phyloP scores from a whole-genome alignment of 2,888 invertebrate genomes.

The Choreutis nemorana region DNA sequence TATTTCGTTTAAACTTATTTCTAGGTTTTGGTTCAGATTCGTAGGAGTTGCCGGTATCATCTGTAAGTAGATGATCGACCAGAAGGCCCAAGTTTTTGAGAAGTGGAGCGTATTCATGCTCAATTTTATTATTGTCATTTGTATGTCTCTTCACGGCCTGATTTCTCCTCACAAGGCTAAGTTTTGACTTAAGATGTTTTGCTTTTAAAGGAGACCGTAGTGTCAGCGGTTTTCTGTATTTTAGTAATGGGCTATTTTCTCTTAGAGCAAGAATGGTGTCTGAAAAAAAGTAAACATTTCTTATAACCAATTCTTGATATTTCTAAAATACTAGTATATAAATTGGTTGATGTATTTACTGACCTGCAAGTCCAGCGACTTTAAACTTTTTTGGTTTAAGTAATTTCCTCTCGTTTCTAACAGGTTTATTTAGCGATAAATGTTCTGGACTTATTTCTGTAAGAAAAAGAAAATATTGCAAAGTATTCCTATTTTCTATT shows the following conservation, averaged over 20 bases:
- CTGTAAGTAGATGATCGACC: conserved; percentile 44
- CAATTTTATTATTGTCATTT: conserved; percentile 29
- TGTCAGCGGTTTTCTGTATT: conserved; percentile 32
- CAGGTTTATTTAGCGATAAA: conserved; percentile 1
- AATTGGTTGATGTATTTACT: conserved; percentile 9
- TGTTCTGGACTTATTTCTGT: background rate
- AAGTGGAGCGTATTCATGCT: conserved; percentile 41
- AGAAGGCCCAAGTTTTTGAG: conserved; percentile 47
- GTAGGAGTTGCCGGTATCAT: conserved; percentile 29
- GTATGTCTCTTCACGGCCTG: conserved; percentile 35
- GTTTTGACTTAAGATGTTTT: conserved; percentile 27
- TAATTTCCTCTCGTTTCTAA: background rate
- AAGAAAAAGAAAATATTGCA: conserved; percentile 1
- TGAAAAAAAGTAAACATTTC: conserved; percentile 14
- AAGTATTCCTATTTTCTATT: background rate
- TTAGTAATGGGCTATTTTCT: conserved; percentile 25
- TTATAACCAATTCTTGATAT: too few species aligned
- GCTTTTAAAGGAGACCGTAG: conserved; percentile 37
- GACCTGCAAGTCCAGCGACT: too few species aligned
- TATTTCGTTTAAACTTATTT: conserved; percentile 22
- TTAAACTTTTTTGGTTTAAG: conserved; percentile 10
- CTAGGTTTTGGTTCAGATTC: conserved; percentile 17
- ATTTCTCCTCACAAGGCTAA: conserved; percentile 24
- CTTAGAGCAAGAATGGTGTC: conserved; percentile 13
- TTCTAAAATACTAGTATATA: too few species aligned